Conservation (phyloP, 2,113 vertebrate genomes). For the Sturnira hondurensis region DNA sequence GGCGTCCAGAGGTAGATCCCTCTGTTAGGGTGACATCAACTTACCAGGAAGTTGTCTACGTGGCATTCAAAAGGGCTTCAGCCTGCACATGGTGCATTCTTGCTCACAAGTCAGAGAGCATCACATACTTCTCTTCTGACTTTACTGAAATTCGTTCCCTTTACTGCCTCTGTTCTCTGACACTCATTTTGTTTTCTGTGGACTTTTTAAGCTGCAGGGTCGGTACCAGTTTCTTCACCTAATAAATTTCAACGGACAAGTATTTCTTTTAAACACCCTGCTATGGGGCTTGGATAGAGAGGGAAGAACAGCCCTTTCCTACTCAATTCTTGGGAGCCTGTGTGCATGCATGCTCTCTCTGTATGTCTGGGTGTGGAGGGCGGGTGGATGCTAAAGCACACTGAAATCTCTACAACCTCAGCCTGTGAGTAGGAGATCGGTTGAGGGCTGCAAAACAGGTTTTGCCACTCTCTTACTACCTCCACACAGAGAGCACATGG, state of each 20-base stretch:
- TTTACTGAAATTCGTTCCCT: neutral
- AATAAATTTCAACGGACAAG: neutral
- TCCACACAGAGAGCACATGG: neutral
- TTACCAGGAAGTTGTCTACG: neutral
- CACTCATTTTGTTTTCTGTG: neutral
- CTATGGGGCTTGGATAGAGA: neutral
- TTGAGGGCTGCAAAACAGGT: neutral
- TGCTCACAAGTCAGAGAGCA: neutral
- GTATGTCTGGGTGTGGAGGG: rapidly evolving
- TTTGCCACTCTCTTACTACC: neutral
- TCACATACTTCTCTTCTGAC: neutral
- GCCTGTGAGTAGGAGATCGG: neutral
- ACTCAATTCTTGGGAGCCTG: neutral
- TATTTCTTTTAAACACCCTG: neutral
- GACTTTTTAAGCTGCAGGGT: neutral
- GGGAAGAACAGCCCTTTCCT: neutral
- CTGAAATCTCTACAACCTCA: neutral
- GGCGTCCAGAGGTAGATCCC: neutral
- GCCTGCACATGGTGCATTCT: neutral
- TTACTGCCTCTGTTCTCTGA: neutral
- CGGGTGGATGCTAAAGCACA: neutral
- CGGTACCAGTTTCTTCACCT: neutral
- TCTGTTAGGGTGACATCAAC: neutral
- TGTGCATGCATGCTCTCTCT: neutral
- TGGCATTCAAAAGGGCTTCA: neutral